Conservation (phyloP, 1,140 invertebrate species). For the Elysia chlorotica region DNA sequence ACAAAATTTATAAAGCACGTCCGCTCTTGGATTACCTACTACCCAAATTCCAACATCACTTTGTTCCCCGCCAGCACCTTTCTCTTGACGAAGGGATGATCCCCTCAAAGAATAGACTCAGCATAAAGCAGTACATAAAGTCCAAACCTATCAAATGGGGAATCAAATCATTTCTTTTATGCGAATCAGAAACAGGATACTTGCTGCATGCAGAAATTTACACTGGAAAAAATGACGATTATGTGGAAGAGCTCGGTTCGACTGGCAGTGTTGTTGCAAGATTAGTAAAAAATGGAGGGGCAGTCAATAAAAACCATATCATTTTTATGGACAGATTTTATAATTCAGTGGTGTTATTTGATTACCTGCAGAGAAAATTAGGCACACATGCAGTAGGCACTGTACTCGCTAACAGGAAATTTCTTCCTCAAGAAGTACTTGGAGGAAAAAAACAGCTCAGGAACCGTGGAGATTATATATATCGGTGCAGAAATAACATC, state of each 20-base stretch:
- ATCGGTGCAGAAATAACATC: not conserved
- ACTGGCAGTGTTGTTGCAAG: not conserved
- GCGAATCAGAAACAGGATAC: constrained; percentile 25
- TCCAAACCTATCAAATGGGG: constrained; percentile 35
- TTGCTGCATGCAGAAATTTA: constrained; percentile 22
- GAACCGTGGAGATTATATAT: not conserved
- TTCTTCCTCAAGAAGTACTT: constrained; percentile 9
- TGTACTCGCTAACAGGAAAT: constrained; percentile 15
- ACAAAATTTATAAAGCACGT: constrained; percentile 11
- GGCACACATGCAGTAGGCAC: constrained; percentile 37
- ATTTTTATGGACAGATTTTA: constrained; percentile 63
- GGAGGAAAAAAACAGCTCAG: not conserved
- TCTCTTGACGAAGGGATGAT: constrained; percentile 35
- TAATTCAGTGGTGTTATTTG: constrained; percentile 47
- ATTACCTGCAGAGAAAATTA: constrained; percentile 42
- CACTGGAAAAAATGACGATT: constrained; percentile 14
- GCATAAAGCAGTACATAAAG: constrained; percentile 29
- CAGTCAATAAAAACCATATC: constrained; percentile 47
- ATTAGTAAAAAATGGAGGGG: too few species aligned
- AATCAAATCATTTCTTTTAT: constrained; percentile 27
- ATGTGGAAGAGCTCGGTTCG: constrained; percentile 3
- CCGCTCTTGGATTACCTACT: constrained; percentile 8
- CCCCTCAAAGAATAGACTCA: constrained; percentile 19
- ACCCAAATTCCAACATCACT: constrained; percentile 7
- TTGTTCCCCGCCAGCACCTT: constrained; percentile 20